These are phyloP conservation scores for Chelon labrosus DNA, from an alignment of 2,797 vertebrate species.

Conservation along the genomic window DNA sequence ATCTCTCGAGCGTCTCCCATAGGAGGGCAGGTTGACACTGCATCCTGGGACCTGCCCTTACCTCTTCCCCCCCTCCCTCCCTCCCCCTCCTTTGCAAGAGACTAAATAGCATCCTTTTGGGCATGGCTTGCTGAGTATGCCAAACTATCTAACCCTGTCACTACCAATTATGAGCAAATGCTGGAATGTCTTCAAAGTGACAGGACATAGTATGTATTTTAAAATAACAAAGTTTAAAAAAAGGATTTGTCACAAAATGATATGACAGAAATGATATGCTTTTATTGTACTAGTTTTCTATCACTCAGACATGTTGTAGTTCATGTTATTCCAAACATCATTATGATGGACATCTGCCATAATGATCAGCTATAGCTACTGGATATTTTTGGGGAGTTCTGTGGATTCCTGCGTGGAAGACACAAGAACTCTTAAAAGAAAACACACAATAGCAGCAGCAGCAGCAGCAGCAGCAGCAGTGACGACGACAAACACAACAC, in stretches of 20 bases:
- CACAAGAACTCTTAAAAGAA: conserved; percentile 43
- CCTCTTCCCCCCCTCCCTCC: neutral
- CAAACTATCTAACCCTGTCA: conserved; percentile 84
- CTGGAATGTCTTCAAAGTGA: conserved; percentile 86
- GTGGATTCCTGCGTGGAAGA: conserved; percentile 59
- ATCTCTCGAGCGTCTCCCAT: conserved; percentile 22
- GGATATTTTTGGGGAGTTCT: conserved; percentile 46
- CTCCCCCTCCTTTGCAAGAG: conserved; percentile 74
- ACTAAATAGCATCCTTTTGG: conserved; percentile 80
- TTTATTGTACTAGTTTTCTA: conserved; percentile 85
- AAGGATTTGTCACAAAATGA: conserved; percentile 72
- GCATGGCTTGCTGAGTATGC: conserved; percentile 88
- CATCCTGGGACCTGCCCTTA: conserved; percentile 66
- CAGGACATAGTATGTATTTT: conserved; percentile 83
- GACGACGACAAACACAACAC: conserved; percentile 39
- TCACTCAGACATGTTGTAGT: conserved; percentile 76
- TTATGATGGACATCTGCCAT: conserved; percentile 61
- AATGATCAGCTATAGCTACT: conserved; percentile 52
- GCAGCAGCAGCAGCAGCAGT: conserved; percentile 31
- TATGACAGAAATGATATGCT: conserved; percentile 79
- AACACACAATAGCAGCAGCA: conserved; percentile 13
- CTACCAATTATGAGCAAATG: conserved; percentile 81
- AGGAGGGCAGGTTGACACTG: conserved; percentile 64
- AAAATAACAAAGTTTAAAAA: conserved; percentile 67
- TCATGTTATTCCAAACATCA: conserved; percentile 56